These are phyloP conservation scores for Spodoptera picta DNA, from an alignment of 2,888 invertebrate species.

Conservation along the genomic window DNA sequence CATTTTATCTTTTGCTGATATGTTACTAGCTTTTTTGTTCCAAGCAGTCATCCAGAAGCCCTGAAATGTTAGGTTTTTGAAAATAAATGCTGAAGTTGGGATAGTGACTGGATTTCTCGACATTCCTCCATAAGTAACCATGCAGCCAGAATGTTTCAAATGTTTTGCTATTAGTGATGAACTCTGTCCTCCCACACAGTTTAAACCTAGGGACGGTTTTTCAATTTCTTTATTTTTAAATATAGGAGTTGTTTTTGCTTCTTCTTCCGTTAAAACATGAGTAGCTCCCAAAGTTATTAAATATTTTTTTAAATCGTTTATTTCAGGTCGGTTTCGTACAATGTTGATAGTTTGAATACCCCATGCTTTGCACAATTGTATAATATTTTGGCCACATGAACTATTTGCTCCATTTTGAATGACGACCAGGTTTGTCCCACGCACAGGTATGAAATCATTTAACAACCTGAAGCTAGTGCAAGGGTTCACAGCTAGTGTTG, in stretches of 20 bases:
- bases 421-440: slow-evolving; percentile 92
- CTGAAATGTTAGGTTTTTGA: slow-evolving; percentile 94
- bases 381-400: slow-evolving; percentile 98
- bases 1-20: slow-evolving; percentile 91
- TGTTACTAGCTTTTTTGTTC: slow-evolving; percentile 90
- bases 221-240: slow-evolving; percentile 85
- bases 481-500: slow-evolving; percentile 97
- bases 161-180: slow-evolving; percentile 95
- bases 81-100: slow-evolving; percentile 93
- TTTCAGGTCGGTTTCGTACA: slow-evolving; percentile 93
- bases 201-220: slow-evolving; percentile 95
- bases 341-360: slow-evolving; percentile 94
- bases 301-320: slow-evolving; percentile 90
- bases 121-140: slow-evolving; percentile 99
- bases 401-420: slow-evolving; percentile 99
- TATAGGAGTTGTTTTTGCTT: slow-evolving; percentile 73
- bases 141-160: slow-evolving; percentile 92
- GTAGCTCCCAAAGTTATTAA: slow-evolving; percentile 94
- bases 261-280: slow-evolving; percentile 92
- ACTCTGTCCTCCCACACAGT: slow-evolving; percentile 97
- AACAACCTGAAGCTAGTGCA: slow-evolving; percentile 99
- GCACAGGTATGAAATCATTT: slow-evolving; percentile 93
- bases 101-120: slow-evolving; percentile 96
- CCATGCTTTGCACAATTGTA: slow-evolving; percentile 96
- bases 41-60: slow-evolving; percentile 99